A percentile compares a stretch with the other conserved stretches of the same genome.
These are phyloP conservation scores for Drosophila stalkeri DNA, from an alignment of 2,888 invertebrate species.

Conservation along the genomic window DNA sequence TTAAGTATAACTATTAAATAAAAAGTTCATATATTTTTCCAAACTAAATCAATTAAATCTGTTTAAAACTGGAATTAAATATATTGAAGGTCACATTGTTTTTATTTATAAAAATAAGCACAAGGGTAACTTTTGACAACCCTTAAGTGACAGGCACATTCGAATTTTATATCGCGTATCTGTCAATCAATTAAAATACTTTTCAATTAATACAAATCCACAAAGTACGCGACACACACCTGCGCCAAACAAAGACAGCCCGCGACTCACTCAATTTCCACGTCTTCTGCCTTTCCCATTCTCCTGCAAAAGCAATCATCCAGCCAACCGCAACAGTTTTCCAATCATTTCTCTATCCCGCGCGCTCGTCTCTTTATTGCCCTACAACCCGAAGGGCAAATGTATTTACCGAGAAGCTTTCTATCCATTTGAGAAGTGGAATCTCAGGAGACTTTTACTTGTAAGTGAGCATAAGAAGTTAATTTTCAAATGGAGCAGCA, in stretches of 20 bases:
- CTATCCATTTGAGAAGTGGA: neutral
- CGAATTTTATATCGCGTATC: neutral
- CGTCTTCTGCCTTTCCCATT: neutral
- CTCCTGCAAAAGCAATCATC: slow-evolving; percentile 1
- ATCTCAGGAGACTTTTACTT: neutral
- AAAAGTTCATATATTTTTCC: too few species aligned
- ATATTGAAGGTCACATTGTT: too few species aligned
- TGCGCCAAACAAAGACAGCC: slow-evolving; percentile 25
- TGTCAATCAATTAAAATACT: slow-evolving; percentile 51
- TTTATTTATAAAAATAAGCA: neutral
- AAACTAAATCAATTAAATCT: neutral
- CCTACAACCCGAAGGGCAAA: neutral
- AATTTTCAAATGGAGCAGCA: neutral
- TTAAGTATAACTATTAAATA: too few species aligned
- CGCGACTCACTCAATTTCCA: slow-evolving; percentile 23
- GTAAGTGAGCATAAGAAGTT: neutral
- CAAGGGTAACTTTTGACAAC: neutral
- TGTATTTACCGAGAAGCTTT: slow-evolving; percentile 1
- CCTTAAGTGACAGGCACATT: slow-evolving; percentile 5
- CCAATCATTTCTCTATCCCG: slow-evolving; percentile 14
- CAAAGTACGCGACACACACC: slow-evolving; percentile 13
- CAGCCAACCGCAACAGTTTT: slow-evolving; percentile 29
- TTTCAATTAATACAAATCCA: slow-evolving; percentile 42
- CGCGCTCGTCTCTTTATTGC: neutral
- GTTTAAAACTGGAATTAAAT: too few species aligned